phyloP scores from a whole-genome alignment of 2,113 vertebrate genomes.

The Tylochromis polylepis region DNA sequence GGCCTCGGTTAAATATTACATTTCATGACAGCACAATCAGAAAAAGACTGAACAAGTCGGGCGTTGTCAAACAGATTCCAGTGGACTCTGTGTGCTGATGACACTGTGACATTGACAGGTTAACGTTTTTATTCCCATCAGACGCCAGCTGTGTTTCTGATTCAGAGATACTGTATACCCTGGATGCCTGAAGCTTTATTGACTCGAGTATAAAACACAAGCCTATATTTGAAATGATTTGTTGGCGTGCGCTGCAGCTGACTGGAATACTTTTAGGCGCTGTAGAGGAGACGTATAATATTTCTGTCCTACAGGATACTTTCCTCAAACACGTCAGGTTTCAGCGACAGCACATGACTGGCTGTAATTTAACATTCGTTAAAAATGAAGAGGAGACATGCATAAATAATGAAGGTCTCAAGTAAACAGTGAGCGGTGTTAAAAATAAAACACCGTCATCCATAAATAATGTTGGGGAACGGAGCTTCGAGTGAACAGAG shows the following conservation, averaged over 20 bases:
- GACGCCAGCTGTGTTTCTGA: slow-evolving; percentile 1
- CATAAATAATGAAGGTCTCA: slow-evolving; percentile 68
- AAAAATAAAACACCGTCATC: slow-evolving; percentile 53
- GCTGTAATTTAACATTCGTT: slow-evolving; percentile 62
- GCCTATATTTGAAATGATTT: slow-evolving; percentile 55
- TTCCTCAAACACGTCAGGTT: slow-evolving; percentile 35
- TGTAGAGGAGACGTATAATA: slow-evolving; percentile 17
- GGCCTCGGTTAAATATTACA: too few relatives aligned
- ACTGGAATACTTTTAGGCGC: slow-evolving; percentile 22
- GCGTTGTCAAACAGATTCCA: not conserved
- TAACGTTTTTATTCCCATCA: slow-evolving; percentile 18
- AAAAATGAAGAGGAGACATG: slow-evolving; percentile 58
- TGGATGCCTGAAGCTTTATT: slow-evolving; percentile 37
- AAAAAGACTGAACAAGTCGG: not conserved
- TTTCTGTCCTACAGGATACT: slow-evolving; percentile 39
- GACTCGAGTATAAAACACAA: slow-evolving; percentile 42
- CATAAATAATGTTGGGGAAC: slow-evolving; percentile 54
- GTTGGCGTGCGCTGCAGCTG: slow-evolving; percentile 34
- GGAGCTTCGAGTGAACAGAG: slow-evolving; percentile 26
- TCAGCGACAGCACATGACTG: slow-evolving; percentile 36
- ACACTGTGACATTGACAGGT: not conserved
- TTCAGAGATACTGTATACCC: slow-evolving; percentile 11
- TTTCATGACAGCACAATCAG: accelerated
- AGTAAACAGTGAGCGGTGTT: slow-evolving; percentile 52
- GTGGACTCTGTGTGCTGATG: not conserved